Conservation (phyloP, 2,888 invertebrate genomes). For the Dolichopus griseipennis region DNA sequence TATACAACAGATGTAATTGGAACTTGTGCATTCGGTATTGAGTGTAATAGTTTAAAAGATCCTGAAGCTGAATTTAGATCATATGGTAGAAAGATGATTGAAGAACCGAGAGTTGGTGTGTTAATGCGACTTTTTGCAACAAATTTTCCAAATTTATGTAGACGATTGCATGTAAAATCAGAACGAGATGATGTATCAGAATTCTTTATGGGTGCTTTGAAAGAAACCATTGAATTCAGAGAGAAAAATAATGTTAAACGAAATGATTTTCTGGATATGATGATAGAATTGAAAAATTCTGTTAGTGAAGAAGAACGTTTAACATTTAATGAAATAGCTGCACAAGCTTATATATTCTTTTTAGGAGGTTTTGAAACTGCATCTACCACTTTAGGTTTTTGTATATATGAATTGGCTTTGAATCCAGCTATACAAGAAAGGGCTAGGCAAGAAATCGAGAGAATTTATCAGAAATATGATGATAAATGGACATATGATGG, state of each 20-base stretch:
- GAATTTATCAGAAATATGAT: constrained; percentile 26
- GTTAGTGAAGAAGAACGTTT: constrained; percentile 27
- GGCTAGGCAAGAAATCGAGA: constrained; percentile 28
- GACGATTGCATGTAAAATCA: constrained; percentile 4
- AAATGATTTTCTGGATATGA: constrained; percentile 46
- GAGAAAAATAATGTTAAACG: constrained; percentile 35
- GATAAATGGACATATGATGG: constrained; percentile 31
- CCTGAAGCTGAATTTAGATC: constrained; percentile 36
- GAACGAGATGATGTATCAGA: constrained; percentile 26
- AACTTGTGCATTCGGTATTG: constrained; percentile 43
- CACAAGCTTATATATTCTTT: constrained; percentile 50
- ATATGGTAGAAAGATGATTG: constrained; percentile 26
- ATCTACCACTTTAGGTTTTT: constrained; percentile 44
- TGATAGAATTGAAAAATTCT: constrained; percentile 41
- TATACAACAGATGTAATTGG: constrained; percentile 47
- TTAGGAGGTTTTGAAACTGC: constrained; percentile 50
- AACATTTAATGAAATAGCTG: constrained; percentile 45
- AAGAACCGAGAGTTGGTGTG: constrained; percentile 13
- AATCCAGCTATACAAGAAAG: constrained; percentile 31
- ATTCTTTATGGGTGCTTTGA: constrained; percentile 40
- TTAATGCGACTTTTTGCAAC: constrained; percentile 9
- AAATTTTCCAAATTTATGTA: constrained; percentile 14
- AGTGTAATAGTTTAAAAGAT: constrained; percentile 41
- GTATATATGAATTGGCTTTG: constrained; percentile 30
- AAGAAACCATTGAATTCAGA: constrained; percentile 38